Conservation (phyloP, 2,797 vertebrate genomes). For the Epinephelus awoara region DNA sequence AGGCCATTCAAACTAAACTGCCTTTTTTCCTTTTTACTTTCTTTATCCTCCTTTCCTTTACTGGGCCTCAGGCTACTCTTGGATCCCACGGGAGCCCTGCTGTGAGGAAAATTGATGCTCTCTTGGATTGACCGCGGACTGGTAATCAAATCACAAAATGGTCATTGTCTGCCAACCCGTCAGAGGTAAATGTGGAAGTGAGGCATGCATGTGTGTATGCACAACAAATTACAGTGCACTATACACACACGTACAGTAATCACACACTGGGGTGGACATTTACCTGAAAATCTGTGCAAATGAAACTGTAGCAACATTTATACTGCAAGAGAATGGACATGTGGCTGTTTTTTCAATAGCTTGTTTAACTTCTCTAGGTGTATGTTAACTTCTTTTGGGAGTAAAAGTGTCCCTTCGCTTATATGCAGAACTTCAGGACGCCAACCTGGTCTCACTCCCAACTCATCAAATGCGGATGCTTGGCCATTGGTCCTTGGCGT, state of each 20-base stretch:
- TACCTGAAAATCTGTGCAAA: neutral
- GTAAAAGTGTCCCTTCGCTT: neutral
- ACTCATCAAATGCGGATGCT: too few relatives aligned
- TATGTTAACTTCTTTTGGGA: neutral
- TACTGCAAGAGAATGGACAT: neutral
- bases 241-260: neutral
- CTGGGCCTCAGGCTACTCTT: slow-evolving; percentile 42
- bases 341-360: neutral
- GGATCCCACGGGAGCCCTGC: slow-evolving; percentile 41
- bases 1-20: slow-evolving; percentile 43
- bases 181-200: slow-evolving; percentile 31
- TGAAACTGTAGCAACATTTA: neutral
- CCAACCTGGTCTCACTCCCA: too few relatives aligned
- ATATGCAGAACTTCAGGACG: neutral
- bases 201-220: slow-evolving; percentile 1
- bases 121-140: slow-evolving; percentile 63
- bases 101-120: slow-evolving; percentile 67
- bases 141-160: slow-evolving; percentile 79
- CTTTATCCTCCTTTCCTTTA: slow-evolving; percentile 32
- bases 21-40: slow-evolving; percentile 31
- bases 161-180: slow-evolving; percentile 53
- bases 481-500: too few relatives aligned
- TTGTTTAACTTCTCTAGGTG: neutral
- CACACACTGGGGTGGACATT: neutral
- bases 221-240: slow-evolving; percentile 1